Evolutionary conservation across 2,888 invertebrate genomes (phyloP).

Genomic region (Drosophila putrida): DNA sequence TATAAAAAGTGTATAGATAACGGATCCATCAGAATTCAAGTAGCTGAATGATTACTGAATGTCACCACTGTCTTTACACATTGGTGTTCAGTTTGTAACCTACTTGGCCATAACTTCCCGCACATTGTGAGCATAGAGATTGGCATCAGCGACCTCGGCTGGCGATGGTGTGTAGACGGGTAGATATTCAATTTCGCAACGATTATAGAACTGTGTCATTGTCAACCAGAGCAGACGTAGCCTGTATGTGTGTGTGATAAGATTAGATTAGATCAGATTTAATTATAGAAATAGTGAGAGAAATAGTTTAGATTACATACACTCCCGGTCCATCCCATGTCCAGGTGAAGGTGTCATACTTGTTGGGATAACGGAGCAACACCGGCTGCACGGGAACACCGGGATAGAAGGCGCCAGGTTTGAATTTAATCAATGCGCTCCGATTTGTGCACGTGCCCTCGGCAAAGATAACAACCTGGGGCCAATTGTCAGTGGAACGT

Average conservation of each 20-base stretch:
- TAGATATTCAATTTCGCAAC: constrained; percentile 95
- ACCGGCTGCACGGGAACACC: constrained; percentile 98
- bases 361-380: constrained; percentile 95
- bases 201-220: constrained; percentile 93
- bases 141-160: constrained; percentile 94
- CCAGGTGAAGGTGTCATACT: constrained; percentile 95
- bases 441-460: constrained; percentile 99
- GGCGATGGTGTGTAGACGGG: constrained; percentile 96
- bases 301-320: constrained; percentile 87
- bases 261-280: not conserved
- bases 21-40: too few species aligned
- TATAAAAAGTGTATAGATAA: too few species aligned
- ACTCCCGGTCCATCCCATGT: constrained; percentile 98
- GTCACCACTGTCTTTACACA: too few species aligned
- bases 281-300: not conserved
- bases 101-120: constrained; percentile 96
- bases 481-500: constrained; percentile 94
- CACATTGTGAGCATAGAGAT: constrained; percentile 95
- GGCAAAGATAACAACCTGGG: constrained; percentile 96
- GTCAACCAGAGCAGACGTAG: constrained; percentile 94
- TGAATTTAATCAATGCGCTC: constrained; percentile 94
- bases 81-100: constrained; percentile 77
- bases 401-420: constrained; percentile 97
- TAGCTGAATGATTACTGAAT: too few species aligned
- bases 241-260: constrained; percentile 85